Base-by-base conservation (phyloP, 1,140 invertebrate species). In the Sesamia nonagrioides region DNA sequence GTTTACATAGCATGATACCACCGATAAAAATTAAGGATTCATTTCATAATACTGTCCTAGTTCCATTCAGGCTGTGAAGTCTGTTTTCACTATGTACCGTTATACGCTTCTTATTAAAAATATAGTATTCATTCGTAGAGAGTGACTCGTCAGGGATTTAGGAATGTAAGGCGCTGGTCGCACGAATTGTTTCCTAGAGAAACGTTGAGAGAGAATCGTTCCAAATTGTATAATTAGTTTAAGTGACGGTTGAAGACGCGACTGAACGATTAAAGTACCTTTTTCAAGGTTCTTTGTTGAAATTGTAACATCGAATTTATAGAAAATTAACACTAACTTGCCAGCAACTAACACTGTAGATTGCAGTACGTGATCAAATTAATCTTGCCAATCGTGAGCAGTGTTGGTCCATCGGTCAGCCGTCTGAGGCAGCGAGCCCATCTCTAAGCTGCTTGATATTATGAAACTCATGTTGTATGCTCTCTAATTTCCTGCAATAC, bases 391-490 rank as follows among this genome's bases (percentile, higher is more conserved):
- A 81, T 83, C 61, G 33, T 33, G n/a, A 63, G 56, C 56, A 40
- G 74, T 73, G 73, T 71, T 54, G 27, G 33, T 48, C 54, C n/a
- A 76, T 77, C 27, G 56, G 17, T 21, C 33, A 35, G 77, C 78
- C 73, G 60, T 42, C 27, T 45, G 48, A 81, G 82, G 86, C 90
- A 88, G 87, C 85, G 83, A 73, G 77, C 80, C 78, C 77, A 84
- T 71, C 82, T 76, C 37, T 78, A 90, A 92, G 90, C 89, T 92
- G 91, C 89, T 94, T 93, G 89, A 91, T 90, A 83, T 82, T 42
- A 69, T 77, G 83, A 82, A 88, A 89, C 86, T 89, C 82, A 84
- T 88, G 88, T 91, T 86, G 88, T 87, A 77, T 85, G 88, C 86
- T 90, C 83, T 88, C 86, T 87, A 86, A 86, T 88, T 89, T 89